Conservation (phyloP, 2,888 invertebrate genomes). For the Ophioninae sp. region DNA sequence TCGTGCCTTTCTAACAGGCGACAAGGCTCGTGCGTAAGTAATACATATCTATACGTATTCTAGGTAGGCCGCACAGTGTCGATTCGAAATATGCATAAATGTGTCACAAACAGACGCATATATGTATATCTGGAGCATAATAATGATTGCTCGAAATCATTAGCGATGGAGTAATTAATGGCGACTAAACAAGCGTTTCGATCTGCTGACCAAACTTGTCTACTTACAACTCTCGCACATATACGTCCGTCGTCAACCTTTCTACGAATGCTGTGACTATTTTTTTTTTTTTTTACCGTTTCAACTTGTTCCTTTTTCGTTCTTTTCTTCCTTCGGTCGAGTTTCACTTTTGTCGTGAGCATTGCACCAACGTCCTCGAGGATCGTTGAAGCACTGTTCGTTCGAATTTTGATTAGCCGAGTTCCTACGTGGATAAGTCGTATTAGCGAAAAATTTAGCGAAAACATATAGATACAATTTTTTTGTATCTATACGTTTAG, state of each 20-base stretch:
- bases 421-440: slow-evolving; percentile 23
- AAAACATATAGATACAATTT: too few relatives aligned
- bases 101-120: too few relatives aligned
- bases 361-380: slow-evolving; percentile 27
- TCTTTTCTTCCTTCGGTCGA: slow-evolving; percentile 36
- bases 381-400: not conserved
- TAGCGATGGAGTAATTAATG: slow-evolving; percentile 36
- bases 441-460: not conserved
- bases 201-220: slow-evolving; percentile 29
- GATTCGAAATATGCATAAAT: too few relatives aligned
- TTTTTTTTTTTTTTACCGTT: too few relatives aligned
- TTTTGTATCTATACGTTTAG: too few relatives aligned
- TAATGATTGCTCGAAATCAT: slow-evolving; percentile 44
- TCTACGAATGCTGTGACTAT: slow-evolving; percentile 23
- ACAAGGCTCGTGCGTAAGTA: slow-evolving; percentile 22
- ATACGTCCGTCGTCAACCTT: slow-evolving; percentile 25
- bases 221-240: slow-evolving; percentile 24
- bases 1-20: slow-evolving; percentile 57
- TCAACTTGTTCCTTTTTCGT: not conserved
- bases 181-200: slow-evolving; percentile 32
- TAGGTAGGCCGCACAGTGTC: too few relatives aligned
- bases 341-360: slow-evolving; percentile 54
- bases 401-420: slow-evolving; percentile 22
- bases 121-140: slow-evolving; percentile 21
- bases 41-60: too few relatives aligned